phyloP scores from a whole-genome alignment of 2,113 vertebrate species.

The Ceyx melanurus region DNA sequence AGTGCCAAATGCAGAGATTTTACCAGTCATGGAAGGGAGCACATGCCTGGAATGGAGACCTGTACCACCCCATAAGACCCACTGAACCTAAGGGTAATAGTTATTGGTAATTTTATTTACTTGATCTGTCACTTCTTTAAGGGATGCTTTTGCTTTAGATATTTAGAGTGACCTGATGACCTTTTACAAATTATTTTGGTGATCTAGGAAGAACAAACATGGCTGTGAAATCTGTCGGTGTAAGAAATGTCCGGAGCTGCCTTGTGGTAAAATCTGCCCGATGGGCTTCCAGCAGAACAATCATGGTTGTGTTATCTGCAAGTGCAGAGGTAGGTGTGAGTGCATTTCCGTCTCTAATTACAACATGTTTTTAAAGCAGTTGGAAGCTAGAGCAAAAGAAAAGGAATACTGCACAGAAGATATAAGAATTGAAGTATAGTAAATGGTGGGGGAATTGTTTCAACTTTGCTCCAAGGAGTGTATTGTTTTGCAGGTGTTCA shows the following conservation, averaged over 20 bases:
- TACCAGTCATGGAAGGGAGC: neutral
- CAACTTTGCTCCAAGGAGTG: neutral
- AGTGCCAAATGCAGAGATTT: neutral
- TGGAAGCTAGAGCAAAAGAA: neutral
- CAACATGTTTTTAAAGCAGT: neutral
- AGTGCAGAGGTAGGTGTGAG: slow-evolving; percentile 82
- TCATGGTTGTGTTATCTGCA: slow-evolving; percentile 85
- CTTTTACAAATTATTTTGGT: slow-evolving; percentile 58
- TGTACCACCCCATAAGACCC: neutral
- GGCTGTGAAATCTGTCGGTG: slow-evolving; percentile 90
- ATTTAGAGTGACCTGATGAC: slow-evolving; percentile 48
- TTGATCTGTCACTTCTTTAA: neutral
- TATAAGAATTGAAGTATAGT: neutral
- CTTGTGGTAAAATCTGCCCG: slow-evolving; percentile 86
- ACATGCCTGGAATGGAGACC: neutral
- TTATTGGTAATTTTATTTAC: neutral
- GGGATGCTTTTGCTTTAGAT: neutral
- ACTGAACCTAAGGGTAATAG: neutral
- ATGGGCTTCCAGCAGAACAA: slow-evolving; percentile 86
- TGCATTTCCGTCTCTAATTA: neutral
- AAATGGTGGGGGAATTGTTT: neutral
- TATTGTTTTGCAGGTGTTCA: neutral
- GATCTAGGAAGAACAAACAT: slow-evolving; percentile 89
- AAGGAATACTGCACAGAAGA: neutral
- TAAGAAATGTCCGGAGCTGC: slow-evolving; percentile 85